Percentiles rank a stretch among this genome's conserved stretches.
Conservation (phyloP, 2,888 invertebrate species). For the Spatulosminthurus flaviceps region DNA sequence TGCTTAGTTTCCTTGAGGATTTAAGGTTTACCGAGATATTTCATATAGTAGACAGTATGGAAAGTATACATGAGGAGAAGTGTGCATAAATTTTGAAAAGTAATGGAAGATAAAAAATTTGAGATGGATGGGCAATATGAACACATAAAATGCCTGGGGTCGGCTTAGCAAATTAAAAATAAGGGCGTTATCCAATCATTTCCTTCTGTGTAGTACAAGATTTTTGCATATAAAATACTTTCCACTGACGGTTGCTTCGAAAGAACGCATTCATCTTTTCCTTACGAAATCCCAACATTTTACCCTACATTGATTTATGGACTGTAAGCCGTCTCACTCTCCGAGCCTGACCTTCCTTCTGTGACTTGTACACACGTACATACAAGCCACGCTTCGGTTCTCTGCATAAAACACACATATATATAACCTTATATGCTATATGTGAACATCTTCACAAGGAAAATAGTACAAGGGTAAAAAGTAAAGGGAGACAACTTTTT, state of each 20-base stretch:
- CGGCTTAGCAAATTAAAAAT: conserved; percentile 49
- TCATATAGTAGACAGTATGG: neutral
- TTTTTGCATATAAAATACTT: conserved; percentile 53
- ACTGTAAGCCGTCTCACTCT: neutral
- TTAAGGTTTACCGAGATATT: neutral
- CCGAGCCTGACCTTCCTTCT: conserved; percentile 29
- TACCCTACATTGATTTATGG: conserved; percentile 22
- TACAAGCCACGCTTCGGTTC: no score
- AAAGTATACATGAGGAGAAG: neutral
- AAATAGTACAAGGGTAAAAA: no score
- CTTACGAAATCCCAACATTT: neutral
- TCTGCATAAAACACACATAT: no score
- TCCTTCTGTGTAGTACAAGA: conserved; percentile 50
- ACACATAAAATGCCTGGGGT: conserved; percentile 45
- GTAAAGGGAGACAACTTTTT: no score
- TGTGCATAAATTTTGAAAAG: conserved; percentile 12
- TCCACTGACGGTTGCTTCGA: conserved; percentile 46
- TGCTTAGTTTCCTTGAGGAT: no score
- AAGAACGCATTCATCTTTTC: conserved; percentile 38
- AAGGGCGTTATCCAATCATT: conserved; percentile 51
- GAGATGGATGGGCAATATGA: conserved; percentile 43
- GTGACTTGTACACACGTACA: no score
- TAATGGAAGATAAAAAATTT: conserved; percentile 27
- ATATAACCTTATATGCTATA: no score
- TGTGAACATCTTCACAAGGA: no score